A percentile compares a stretch with the other conserved stretches of the same genome.
Evolutionary conservation across 2,113 vertebrate species (phyloP).

Genomic region (Syngnathoides biaculeatus): DNA sequence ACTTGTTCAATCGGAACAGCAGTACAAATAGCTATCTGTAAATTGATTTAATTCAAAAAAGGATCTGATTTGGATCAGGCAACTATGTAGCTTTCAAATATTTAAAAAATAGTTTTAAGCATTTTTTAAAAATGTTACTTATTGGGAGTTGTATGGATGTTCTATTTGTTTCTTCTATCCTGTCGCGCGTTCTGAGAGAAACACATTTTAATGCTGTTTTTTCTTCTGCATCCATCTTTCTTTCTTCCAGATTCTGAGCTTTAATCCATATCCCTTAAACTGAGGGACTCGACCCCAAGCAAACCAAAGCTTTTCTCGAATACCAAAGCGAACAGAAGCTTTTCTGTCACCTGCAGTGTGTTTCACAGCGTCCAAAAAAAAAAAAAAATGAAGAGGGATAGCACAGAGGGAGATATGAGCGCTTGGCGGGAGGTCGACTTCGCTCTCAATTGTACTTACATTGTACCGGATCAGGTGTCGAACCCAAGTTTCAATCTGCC

Average conservation of each 20-base stretch:
- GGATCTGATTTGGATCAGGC: no score
- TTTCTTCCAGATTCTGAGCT: constrained; percentile 45
- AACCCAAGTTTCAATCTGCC: constrained; percentile 65
- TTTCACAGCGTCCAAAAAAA: neutral
- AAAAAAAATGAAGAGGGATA: constrained; percentile 67
- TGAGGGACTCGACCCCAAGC: constrained; percentile 6
- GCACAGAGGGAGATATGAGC: constrained; percentile 51
- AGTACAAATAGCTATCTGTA: no score
- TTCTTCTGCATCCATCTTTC: neutral
- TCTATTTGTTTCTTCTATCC: no score
- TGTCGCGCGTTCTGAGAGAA: neutral
- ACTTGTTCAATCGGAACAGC: neutral
- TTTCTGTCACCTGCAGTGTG: neutral
- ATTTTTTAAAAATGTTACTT: no score
- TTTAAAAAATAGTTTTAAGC: no score
- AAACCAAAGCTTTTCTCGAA: constrained; percentile 48
- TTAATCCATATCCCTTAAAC: constrained; percentile 44
- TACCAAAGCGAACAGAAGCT: constrained; percentile 53
- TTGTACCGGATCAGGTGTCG: constrained; percentile 68
- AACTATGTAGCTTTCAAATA: no score
- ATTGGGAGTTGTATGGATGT: no score
- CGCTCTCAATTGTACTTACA: constrained; percentile 72
- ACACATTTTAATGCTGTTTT: neutral
- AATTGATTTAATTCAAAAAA: no score
- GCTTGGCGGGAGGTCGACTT: constrained; percentile 71